Evolutionary conservation across 2,888 invertebrate species (phyloP), one percentile per base, ranked within the genome.

Genomic region (Synergus itoensis): DNA sequence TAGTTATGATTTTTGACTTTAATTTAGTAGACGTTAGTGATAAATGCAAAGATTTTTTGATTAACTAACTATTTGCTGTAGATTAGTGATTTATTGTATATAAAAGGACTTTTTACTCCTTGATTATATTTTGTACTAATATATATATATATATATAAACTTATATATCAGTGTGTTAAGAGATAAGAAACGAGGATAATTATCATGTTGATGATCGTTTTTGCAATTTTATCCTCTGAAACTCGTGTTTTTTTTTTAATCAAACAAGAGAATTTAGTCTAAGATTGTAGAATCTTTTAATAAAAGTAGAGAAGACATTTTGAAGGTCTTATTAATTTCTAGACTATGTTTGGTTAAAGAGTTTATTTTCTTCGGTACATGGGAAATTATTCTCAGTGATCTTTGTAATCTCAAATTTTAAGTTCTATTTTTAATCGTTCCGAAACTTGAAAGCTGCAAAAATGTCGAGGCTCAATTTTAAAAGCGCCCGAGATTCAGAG

Each of bases 141-240:
- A 77, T 77, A 67, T 65, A 21, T 63, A 76, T 76, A 77, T 77
- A 67, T 69, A 57, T 78, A 73, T 73, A 62, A 16, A 78, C 40
- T 77, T 77, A 67, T 67, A 41, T 36, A 65, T 69, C 60, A 62
- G n/a, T 62, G 57, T 40, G 53, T 48, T 43, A 63, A 14, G n/a
- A 43, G 21, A 3, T n/a, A 53, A 18, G 9, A 57, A 57, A 57
- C 9, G 18, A 18, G 53, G 9, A 62, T 12, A n/a, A 48, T 78
- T 75, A 73, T 73, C 53, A n/a, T 73, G 40, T n/a, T n/a, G 36
- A 4, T 53, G 36, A 73, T 28, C 36, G 48, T 53, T 53, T 73
- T 53, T 53, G 40, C 53, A 73, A 73, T 53, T 36, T 36, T n/a
- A 57, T 14, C 5, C 14, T 62, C 12, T 4, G 28, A 45, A 69